Base-by-base conservation (phyloP, 2,797 vertebrate species). In the Merluccius polli region DNA sequence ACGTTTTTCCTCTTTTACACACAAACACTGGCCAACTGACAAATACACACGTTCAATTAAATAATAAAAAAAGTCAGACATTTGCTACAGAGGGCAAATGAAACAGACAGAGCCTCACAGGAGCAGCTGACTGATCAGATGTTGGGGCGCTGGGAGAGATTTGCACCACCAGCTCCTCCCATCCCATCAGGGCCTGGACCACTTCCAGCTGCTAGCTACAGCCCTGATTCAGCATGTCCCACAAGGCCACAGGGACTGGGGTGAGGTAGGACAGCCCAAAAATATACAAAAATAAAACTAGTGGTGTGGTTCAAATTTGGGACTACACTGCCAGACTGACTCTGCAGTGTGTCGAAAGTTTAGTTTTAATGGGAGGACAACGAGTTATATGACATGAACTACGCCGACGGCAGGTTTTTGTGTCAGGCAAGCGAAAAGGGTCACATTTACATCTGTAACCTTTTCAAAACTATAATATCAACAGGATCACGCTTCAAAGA, bases 211-310 rank as follows among this genome's bases (percentile, higher is more conserved):
- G 90, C 93, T 92, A 91, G 92, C 91, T 91, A 92, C 90, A 87
- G 93, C 92, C 93, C 95, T 95, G 94, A 96, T 93, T 96, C 95
- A 95, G 94, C 93, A 95, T 91, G 92, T 89, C 86, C 79, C 81
- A 83, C 88, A 88, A 89, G 93, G 92, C 88, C 73, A 72, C 73
- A 48, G 73, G 77, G 78, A 87, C 73, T 75, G 68, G 33, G 59
- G 31, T 27, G 29, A 85, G 85, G 68, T 83, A 88, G 90, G 87
- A 90, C 87, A 92, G 91, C 77, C 93, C 92, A 90, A 90, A 93
- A 82, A 85, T 88, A 85, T 88, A 85, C 90, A 88, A n/a, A 59
- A 65, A 65, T 65, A 65, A 65, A 65, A 65, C 59, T 65, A 65
- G 59, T 16, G 21, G 8, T 38, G 59, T 27, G 24, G 78, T 92